Evolutionary conservation across 30 jellyfish, hydroid and myxozoan genomes (phyloP).

Genomic region (Clytia hemisphaerica): DNA sequence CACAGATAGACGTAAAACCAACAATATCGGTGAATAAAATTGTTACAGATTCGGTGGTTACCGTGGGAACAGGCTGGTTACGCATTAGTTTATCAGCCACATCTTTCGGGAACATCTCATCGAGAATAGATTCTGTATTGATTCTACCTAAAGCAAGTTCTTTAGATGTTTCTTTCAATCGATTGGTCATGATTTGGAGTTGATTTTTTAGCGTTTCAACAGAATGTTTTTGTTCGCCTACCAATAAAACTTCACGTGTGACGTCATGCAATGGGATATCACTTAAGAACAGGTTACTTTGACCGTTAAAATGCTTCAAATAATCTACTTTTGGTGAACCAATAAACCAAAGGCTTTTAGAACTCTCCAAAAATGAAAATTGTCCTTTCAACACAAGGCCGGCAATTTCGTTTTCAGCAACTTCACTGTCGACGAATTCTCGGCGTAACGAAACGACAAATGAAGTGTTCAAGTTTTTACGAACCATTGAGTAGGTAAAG

Average conservation of each 20-base stretch:
- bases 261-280: slow-evolving; percentile 51
- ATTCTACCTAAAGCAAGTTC: slow-evolving; percentile 36
- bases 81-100: slow-evolving; percentile 56
- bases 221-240: slow-evolving; percentile 29
- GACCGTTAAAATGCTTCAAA: slow-evolving; percentile 30
- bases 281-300: slow-evolving; percentile 33
- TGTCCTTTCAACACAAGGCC: slow-evolving; percentile 40
- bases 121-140: slow-evolving; percentile 29
- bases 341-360: slow-evolving; percentile 33
- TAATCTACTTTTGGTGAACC: slow-evolving; percentile 45
- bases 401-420: neutral
- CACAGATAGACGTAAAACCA: slow-evolving; percentile 49
- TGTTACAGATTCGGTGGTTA: slow-evolving; percentile 36
- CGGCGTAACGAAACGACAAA: slow-evolving; percentile 21
- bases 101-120: slow-evolving; percentile 42
- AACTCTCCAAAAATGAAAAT: slow-evolving; percentile 5
- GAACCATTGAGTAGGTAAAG: slow-evolving; percentile 4
- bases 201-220: slow-evolving; percentile 29
- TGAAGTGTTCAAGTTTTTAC: slow-evolving; percentile 27
- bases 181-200: slow-evolving; percentile 37
- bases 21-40: slow-evolving; percentile 39
- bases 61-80: slow-evolving; percentile 38
- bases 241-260: slow-evolving; percentile 41
- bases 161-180: slow-evolving; percentile 37
- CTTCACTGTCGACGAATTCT: neutral